These are phyloP conservation scores for Ameiurus melas DNA, from an alignment of 2,113 vertebrate genomes.

Conservation along the genomic window DNA sequence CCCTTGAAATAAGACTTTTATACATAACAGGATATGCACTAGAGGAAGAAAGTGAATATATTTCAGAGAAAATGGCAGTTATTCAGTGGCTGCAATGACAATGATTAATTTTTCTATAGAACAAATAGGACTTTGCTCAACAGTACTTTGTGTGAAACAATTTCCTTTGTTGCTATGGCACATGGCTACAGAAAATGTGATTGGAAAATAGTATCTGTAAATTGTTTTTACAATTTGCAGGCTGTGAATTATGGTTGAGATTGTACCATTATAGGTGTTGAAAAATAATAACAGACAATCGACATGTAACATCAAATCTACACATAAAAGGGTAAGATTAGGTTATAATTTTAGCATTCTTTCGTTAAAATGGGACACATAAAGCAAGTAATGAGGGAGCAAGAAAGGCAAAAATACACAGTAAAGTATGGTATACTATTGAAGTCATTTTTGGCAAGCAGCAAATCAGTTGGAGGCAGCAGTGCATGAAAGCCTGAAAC, in stretches of 20 bases:
- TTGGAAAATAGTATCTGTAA: not conserved
- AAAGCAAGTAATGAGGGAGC: not conserved
- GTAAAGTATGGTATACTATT: not conserved
- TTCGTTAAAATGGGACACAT: slow-evolving; percentile 9
- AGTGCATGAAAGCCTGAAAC: slow-evolving; percentile 24
- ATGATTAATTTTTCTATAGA: not conserved
- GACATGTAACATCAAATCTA: not conserved
- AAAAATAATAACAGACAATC: not conserved
- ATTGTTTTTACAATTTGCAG: not conserved
- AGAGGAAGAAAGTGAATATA: not conserved
- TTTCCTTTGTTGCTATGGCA: not conserved
- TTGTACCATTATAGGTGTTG: not conserved
- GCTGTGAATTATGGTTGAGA: not conserved
- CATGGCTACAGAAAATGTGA: not conserved
- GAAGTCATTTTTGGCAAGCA: slow-evolving; percentile 16
- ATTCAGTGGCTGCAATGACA: not conserved
- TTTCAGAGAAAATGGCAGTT: not conserved
- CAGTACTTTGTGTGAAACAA: not conserved
- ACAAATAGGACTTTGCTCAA: not conserved
- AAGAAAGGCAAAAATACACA: slow-evolving; percentile 5
- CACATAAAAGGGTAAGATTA: not conserved
- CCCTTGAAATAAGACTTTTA: not conserved
- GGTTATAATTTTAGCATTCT: not conserved
- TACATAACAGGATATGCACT: not conserved
- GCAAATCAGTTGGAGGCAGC: slow-evolving; percentile 24